phyloP scores from a whole-genome alignment of 2,797 vertebrate species.

The Dendrocincla tyrannina region DNA sequence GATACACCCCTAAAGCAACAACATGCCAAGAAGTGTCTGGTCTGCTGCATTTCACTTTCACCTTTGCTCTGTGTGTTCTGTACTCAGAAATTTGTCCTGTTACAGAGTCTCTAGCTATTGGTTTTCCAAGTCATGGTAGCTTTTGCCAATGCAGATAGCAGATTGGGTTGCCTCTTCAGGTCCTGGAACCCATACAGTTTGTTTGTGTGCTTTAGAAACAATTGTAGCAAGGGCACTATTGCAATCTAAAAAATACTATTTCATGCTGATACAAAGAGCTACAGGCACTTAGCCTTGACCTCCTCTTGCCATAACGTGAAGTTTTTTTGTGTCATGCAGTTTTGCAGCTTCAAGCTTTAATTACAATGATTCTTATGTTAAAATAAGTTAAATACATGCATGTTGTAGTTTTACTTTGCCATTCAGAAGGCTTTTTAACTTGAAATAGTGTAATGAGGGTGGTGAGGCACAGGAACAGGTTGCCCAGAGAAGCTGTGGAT shows the following conservation, averaged over 20 bases:
- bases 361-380: background rate
- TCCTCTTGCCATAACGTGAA: background rate
- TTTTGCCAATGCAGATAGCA: background rate
- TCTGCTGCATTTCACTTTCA: slow-evolving; percentile 7
- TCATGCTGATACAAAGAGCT: background rate
- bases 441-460: background rate
- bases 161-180: background rate
- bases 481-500: background rate
- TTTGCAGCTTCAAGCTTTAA: background rate
- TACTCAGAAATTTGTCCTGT: background rate
- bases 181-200: background rate
- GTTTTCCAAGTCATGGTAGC: background rate
- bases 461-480: background rate
- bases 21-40: background rate
- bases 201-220: background rate
- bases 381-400: background rate
- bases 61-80: background rate
- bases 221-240: background rate
- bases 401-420: background rate
- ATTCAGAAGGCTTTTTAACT: background rate
- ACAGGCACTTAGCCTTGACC: background rate
- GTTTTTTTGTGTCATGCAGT: background rate
- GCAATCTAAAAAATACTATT: background rate
- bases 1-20: background rate
- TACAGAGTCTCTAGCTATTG: background rate